Base-by-base conservation (phyloP, 2,113 vertebrate species). In the Syngnathus floridae region DNA sequence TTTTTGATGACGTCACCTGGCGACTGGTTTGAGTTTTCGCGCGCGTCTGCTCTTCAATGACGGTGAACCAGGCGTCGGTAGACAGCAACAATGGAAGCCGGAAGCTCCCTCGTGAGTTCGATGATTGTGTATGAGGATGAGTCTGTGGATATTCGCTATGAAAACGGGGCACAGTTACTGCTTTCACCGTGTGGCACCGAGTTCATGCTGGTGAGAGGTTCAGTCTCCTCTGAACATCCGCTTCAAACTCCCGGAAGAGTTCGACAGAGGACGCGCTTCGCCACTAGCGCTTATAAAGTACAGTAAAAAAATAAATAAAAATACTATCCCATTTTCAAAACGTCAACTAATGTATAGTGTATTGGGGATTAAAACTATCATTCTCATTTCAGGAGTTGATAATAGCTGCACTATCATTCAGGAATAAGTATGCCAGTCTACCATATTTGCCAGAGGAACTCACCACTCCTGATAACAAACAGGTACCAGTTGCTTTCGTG, bases 101-200 rank as follows among this genome's bases (percentile, higher is more conserved):
- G 54, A 4, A 2, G 37, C 21, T 6, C 17, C 1, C 0, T 7
- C 17, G 85, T 89, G 26, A 67, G 75, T 7, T 70, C 74, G n/a
- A 91, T 93, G 90, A 70, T 90, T 5, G 87, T 95, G 72, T 93
- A 91, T 19, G 90, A 82, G 40, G 93, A 96, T 49, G 92, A 90
- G 51, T 92, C 93, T 0, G 90, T 93, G 64, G 92, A 94, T 62
- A 87, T 92, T 26, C 86, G 71, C 1, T 93, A 88, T 71, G 40
- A n/a, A 0, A 89, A 86, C 37, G 91, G 93, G 0, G 83, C 84
- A 16, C 88, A 70, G 58, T 37, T 98, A 49, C 89, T 90, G 13
- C 81, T 97, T 31, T 93, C 94, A 0, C 90, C 95, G 0, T 98
- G 94, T 69, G 94, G 93, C 8, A 89, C 89, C 16, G 94, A 96